Conservation (phyloP, 2,888 invertebrate genomes). For the Cataglyphis albicans region DNA sequence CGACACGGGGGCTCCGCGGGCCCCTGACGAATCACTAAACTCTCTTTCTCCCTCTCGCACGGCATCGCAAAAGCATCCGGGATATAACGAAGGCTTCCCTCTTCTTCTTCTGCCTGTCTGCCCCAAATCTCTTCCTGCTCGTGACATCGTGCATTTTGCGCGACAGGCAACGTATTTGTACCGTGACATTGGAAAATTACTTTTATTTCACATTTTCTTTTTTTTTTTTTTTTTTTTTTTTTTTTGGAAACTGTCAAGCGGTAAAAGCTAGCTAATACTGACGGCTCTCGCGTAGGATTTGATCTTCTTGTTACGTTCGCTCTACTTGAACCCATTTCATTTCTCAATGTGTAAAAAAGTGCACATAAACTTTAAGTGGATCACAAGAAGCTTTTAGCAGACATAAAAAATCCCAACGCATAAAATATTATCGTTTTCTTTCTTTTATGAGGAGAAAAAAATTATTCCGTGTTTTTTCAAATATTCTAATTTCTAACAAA, state of each 20-base stretch:
- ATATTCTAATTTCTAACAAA: not conserved
- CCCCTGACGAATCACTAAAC: conserved; percentile 78
- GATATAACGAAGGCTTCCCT: conserved; percentile 10
- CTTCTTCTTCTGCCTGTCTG: conserved; percentile 47
- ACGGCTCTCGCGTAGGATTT: not conserved
- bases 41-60: conserved; percentile 58
- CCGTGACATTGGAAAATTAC: conserved; percentile 32
- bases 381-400: not conserved
- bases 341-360: not conserved
- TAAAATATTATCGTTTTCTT: not conserved
- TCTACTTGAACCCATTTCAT: not conserved
- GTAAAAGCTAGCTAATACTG: not conserved
- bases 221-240: too few species aligned
- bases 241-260: not conserved
- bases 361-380: not conserved
- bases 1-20: conserved; percentile 69
- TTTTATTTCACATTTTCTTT: not conserved
- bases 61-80: conserved; percentile 31
- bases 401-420: not conserved
- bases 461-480: not conserved
- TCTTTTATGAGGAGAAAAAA: not conserved
- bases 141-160: conserved; percentile 27
- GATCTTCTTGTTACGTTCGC: not conserved
- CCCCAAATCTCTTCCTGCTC: conserved; percentile 28
- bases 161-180: conserved; percentile 34